Conservation (phyloP, 2,888 invertebrate species). For the Rotaria magnacalcarata region DNA sequence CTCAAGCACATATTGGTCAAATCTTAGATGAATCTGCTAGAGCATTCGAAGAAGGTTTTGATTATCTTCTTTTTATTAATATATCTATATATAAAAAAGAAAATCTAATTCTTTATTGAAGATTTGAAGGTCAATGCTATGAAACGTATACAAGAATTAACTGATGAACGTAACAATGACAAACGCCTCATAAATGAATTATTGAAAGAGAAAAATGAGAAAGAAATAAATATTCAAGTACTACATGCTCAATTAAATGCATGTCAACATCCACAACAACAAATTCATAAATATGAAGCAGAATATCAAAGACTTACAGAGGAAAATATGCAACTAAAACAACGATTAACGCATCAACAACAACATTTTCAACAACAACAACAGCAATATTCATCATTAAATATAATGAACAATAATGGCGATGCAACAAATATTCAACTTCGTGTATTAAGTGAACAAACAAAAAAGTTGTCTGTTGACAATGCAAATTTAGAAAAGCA, state of each 20-base stretch:
- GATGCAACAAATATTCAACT: neutral
- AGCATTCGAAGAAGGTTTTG: neutral
- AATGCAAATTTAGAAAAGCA: conserved; percentile 21
- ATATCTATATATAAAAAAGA: no score
- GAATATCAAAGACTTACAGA: neutral
- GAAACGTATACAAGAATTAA: neutral
- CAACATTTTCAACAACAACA: conserved; percentile 9
- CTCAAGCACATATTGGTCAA: conserved; percentile 26
- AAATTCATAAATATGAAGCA: neutral
- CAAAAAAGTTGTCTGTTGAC: neutral
- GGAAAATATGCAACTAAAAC: neutral
- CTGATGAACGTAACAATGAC: neutral
- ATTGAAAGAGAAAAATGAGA: neutral
- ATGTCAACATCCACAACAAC: neutral
- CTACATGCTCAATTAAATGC: conserved; percentile 1
- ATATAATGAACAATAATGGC: neutral
- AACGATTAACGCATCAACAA: neutral
- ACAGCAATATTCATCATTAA: neutral
- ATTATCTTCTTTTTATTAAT: neutral
- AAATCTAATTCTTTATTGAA: neutral
- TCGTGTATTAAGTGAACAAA: neutral
- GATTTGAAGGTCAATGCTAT: neutral
- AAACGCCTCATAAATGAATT: conserved; percentile 9
- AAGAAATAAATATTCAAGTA: neutral
- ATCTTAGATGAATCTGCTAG: neutral